Base-by-base conservation (phyloP, 2,113 vertebrate species). In the Ptilorrhoa leucosticta region DNA sequence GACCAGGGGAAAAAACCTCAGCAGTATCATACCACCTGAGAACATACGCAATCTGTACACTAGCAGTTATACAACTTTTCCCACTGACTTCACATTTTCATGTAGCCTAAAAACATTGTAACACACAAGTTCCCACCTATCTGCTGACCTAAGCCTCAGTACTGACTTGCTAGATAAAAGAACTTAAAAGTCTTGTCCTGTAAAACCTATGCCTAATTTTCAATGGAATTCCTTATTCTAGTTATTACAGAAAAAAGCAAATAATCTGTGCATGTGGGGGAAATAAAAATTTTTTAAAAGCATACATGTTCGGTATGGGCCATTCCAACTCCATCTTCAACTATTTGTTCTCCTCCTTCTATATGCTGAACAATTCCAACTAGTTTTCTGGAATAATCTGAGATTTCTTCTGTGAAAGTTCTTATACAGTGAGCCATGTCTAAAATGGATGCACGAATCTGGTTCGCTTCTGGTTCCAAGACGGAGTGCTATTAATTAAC, bases 361-460 rank as follows among this genome's bases (percentile, higher is more conserved):
- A 99, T 99, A 51, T 99, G 99, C 97, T 99, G 99, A 94, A 99
- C 99, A 45, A 99, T 99, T 97, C 99, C 99, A 97, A 99, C 98
- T 93, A 99, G 97, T 98, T 99, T 99, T 97, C 99, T 98, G 48
- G 99, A 99, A 97, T 99, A 99, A 95, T 99, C 99, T 5, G 99
- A 99, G 61, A 99, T 99, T 97, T 99, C 99, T 79, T 99, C 99
- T 12, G 99, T 99, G 97, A 99, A 99, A 57, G 98, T 99, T 93
- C 99, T 98, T 98, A 99, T 99, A 93, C 99, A 99, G 96, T 99
- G 99, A 58, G 99, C 99, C 99, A 99, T 99, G 97, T 99, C 99
- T 97, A 99, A 96, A 97, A 99, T 99, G 77, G 99, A 99, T 16
- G 99, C 99, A 65, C 99, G 99, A 94, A 99, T 99, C 98, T 99